These are phyloP conservation scores for Pristis pectinata DNA, from an alignment of 2,797 vertebrate species.

Conservation along the genomic window DNA sequence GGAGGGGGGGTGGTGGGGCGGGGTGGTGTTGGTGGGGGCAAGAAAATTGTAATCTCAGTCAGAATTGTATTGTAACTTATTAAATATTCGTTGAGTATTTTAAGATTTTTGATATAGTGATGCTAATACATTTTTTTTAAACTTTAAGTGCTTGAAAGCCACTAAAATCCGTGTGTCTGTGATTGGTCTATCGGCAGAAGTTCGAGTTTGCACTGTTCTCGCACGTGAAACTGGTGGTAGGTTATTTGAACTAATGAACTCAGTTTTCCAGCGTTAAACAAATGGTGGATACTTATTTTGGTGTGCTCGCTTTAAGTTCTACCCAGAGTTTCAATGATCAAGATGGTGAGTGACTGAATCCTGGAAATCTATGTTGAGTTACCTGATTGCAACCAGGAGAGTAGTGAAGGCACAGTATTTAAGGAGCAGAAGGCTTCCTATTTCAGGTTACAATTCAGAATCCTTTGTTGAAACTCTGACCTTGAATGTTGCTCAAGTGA, in stretches of 20 bases:
- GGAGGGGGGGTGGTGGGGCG: too few relatives aligned
- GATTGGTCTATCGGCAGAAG: slow-evolving; percentile 89
- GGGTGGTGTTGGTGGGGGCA: neutral
- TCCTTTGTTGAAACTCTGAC: neutral
- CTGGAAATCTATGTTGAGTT: neutral
- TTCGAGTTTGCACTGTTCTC: slow-evolving; percentile 85
- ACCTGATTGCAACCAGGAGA: neutral
- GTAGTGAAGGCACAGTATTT: neutral
- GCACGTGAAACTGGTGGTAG: slow-evolving; percentile 86
- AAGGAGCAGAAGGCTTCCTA: neutral
- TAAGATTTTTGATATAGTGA: slow-evolving; percentile 39
- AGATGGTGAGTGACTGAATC: neutral
- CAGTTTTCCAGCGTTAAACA: neutral
- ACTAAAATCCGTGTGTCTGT: slow-evolving; percentile 88
- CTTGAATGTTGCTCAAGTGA: neutral
- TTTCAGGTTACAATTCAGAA: neutral
- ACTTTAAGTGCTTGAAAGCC: slow-evolving; percentile 70
- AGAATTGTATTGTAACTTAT: slow-evolving; percentile 36
- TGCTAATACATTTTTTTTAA: neutral
- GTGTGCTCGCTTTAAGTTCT: neutral
- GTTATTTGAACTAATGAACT: slow-evolving; percentile 42
- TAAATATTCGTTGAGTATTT: slow-evolving; percentile 35
- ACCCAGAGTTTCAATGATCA: neutral
- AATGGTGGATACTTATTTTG: neutral
- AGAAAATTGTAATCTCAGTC: neutral